A percentile compares a stretch with the other conserved stretches of the same genome.
Conservation (phyloP, 2,888 invertebrate genomes). For the Habroteleia sp. region DNA sequence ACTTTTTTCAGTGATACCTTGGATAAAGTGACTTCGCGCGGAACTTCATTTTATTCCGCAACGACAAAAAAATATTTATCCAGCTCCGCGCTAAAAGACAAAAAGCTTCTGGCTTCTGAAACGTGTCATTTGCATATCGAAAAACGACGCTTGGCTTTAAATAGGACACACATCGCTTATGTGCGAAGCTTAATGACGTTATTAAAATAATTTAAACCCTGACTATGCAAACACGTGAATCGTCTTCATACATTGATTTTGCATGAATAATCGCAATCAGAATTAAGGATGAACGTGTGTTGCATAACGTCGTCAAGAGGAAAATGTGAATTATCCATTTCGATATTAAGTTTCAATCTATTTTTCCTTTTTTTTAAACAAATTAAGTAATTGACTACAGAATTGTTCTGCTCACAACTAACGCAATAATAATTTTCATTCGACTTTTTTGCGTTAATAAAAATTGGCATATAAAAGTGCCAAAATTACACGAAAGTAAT, state of each 20-base stretch:
- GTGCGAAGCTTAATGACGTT: conserved; percentile 43
- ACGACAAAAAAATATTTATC: conserved; percentile 41
- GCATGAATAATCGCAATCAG: conserved; percentile 52
- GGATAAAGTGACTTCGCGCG: conserved; percentile 26
- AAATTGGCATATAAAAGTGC: too few species aligned
- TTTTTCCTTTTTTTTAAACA: too few species aligned
- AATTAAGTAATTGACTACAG: too few species aligned
- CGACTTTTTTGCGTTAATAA: too few species aligned
- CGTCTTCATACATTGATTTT: conserved; percentile 47
- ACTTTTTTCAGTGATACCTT: background rate
- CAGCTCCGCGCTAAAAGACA: conserved; percentile 42
- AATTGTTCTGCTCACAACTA: too few species aligned
- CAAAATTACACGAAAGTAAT: too few species aligned
- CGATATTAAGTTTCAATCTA: background rate
- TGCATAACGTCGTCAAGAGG: conserved; percentile 8
- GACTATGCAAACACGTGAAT: conserved; percentile 24
- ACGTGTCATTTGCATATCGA: conserved; percentile 54
- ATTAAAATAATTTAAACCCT: conserved; percentile 49
- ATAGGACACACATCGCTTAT: conserved; percentile 30
- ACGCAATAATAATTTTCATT: too few species aligned
- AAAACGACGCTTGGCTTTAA: conserved; percentile 39
- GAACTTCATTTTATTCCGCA: conserved; percentile 27
- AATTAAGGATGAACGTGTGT: conserved; percentile 43
- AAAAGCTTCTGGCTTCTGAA: conserved; percentile 31
- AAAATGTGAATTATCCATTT: conserved; percentile 11